A percentile compares a stretch with the other conserved stretches of the same genome.
These are phyloP conservation scores for Diachrysia chrysitis DNA, from an alignment of 2,888 invertebrate species.

Conservation along the genomic window DNA sequence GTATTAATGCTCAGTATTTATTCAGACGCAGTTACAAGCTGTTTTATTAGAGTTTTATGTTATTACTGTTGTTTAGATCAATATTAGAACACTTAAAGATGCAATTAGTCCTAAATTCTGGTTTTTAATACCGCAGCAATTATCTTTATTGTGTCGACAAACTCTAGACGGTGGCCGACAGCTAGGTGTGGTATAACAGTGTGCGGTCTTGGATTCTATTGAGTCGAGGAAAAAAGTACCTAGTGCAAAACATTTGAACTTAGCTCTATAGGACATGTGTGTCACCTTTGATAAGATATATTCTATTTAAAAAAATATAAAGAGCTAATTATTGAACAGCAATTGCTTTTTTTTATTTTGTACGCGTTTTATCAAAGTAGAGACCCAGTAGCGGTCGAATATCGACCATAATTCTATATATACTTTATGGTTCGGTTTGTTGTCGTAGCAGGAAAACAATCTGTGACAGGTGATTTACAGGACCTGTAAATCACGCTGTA, in stretches of 20 bases:
- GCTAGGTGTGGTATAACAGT: background rate
- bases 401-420: no score
- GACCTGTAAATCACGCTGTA: no score
- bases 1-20: no score
- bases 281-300: background rate
- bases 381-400: no score
- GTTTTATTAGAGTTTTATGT: background rate
- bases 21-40: background rate
- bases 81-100: no score
- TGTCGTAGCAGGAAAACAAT: no score
- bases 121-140: background rate
- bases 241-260: background rate
- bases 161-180: background rate
- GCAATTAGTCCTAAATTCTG: conserved; percentile 1
- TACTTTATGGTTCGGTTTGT: no score
- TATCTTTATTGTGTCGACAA: background rate
- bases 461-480: no score
- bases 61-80: background rate
- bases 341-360: background rate
- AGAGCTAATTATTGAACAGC: background rate
- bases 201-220: background rate
- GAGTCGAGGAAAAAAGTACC: background rate
- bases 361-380: no score
- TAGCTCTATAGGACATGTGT: background rate
- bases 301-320: background rate